A percentile compares a stretch with the other conserved stretches of the same genome.
phyloP scores from a whole-genome alignment of 2,797 vertebrate genomes.

The Lacerta bilineata region DNA sequence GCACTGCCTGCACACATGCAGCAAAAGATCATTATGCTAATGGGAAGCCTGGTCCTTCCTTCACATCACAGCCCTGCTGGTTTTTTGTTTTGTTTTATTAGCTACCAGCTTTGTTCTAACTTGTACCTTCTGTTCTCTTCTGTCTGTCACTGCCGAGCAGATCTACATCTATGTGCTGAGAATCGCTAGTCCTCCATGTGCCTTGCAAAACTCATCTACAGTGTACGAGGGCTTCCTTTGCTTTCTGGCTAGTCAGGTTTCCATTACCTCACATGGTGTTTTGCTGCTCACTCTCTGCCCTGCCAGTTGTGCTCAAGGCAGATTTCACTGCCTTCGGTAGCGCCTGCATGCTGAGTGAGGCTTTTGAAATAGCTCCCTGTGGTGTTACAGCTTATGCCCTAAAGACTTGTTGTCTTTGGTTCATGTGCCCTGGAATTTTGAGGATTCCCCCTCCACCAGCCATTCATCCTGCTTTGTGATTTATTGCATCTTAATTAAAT shows the following conservation, averaged over 20 bases:
- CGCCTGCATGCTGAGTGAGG: not conserved
- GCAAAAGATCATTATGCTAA: slow-evolving; percentile 36
- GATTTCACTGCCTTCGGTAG: not conserved
- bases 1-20: slow-evolving; percentile 12
- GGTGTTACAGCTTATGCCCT: not conserved
- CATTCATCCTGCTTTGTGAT: not conserved
- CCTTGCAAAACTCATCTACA: not conserved
- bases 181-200: not conserved
- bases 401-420: not conserved
- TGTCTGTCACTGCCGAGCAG: not conserved
- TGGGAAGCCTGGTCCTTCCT: slow-evolving; percentile 12
- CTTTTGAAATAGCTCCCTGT: not conserved
- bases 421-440: not conserved
- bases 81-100: not conserved
- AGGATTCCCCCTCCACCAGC: not conserved
- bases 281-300: not conserved
- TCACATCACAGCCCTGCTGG: not conserved
- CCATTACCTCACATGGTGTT: not conserved
- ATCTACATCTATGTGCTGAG: not conserved
- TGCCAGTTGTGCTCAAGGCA: not conserved
- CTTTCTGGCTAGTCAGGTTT: not conserved
- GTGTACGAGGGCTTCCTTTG: not conserved
- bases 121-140: slow-evolving; percentile 26
- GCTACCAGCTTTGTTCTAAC: not conserved
- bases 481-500: not conserved